Percentiles rank a stretch among this genome's conserved stretches.
phyloP scores from a whole-genome alignment of 1,140 invertebrate genomes.

The Drosophila rhopaloa region DNA sequence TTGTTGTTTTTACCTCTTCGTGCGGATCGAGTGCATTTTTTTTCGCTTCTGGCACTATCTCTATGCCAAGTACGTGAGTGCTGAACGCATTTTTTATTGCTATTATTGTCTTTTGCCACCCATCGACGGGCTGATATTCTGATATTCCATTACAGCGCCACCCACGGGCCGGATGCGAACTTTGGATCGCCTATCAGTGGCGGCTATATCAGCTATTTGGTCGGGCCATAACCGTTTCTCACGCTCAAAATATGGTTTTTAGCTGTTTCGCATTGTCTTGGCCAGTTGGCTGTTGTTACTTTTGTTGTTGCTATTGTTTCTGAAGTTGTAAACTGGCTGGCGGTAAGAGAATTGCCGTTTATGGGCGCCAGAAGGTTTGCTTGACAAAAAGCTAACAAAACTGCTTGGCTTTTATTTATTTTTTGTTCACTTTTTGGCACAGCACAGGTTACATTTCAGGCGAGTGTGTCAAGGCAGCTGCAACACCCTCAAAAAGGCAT shows the following conservation, averaged over 20 bases:
- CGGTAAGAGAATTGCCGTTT: conserved; percentile 67
- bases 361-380: conserved; percentile 74
- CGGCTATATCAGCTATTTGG: conserved; percentile 37
- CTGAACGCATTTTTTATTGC: conserved; percentile 30
- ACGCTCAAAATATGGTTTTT: conserved; percentile 76
- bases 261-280: conserved; percentile 42
- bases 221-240: conserved; percentile 71
- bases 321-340: conserved; percentile 60
- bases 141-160: conserved; percentile 59
- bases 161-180: conserved; percentile 58
- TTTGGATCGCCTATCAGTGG: conserved; percentile 60
- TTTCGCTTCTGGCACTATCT: conserved; percentile 24
- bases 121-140: conserved; percentile 39
- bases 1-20: conserved; percentile 34
- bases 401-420: conserved; percentile 15
- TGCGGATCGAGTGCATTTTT: conserved; percentile 50
- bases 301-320: conserved; percentile 3
- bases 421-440: conserved; percentile 42
- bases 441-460: conserved; percentile 76
- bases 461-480: conserved; percentile 73
- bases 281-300: conserved; percentile 20
- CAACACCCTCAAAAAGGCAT: conserved; percentile 40
- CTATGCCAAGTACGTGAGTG: conserved; percentile 35
- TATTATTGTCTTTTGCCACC: conserved; percentile 40
- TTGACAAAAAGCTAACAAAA: conserved; percentile 33